Evolutionary conservation across 2,888 invertebrate genomes (phyloP).

Genomic region (Parthenolecanium corni): DNA sequence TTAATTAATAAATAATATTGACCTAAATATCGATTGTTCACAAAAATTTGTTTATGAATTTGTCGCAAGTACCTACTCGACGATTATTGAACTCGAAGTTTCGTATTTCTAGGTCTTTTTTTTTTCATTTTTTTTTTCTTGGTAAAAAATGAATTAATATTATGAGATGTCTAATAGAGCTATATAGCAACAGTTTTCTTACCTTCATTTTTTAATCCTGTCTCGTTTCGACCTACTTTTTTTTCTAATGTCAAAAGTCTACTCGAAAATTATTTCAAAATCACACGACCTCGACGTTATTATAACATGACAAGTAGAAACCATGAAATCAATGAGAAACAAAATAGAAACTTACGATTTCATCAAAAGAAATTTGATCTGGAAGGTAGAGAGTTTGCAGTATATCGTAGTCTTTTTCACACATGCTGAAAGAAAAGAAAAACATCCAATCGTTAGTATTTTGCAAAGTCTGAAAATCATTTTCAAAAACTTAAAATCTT

Average conservation of each 20-base stretch:
- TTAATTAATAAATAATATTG: slow-evolving; percentile 27
- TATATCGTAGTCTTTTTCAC: slow-evolving; percentile 18
- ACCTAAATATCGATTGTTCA: slow-evolving; percentile 15
- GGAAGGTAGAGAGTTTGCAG: slow-evolving; percentile 19
- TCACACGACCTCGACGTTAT: slow-evolving; percentile 8
- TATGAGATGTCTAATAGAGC: too few species aligned
- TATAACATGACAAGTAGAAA: not conserved
- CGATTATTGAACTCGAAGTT: not conserved
- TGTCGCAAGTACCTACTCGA: not conserved
- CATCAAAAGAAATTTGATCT: slow-evolving; percentile 25
- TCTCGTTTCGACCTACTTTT: slow-evolving; percentile 4
- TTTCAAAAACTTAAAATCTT: too few species aligned
- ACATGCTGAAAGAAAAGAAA: slow-evolving; percentile 15
- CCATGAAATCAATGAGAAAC: not conserved
- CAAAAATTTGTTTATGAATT: slow-evolving; percentile 7
- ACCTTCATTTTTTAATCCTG: too few species aligned
- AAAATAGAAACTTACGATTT: slow-evolving; percentile 13
- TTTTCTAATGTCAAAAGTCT: not conserved
- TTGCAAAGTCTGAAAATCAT: not conserved
- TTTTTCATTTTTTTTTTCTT: too few species aligned
- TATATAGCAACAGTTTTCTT: too few species aligned
- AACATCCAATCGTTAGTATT: not conserved
- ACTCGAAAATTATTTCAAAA: slow-evolving; percentile 6
- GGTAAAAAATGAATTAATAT: too few species aligned
- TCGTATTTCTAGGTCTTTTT: not conserved